phyloP scores from a whole-genome alignment of 2,797 vertebrate genomes.

The Picus viridis region DNA sequence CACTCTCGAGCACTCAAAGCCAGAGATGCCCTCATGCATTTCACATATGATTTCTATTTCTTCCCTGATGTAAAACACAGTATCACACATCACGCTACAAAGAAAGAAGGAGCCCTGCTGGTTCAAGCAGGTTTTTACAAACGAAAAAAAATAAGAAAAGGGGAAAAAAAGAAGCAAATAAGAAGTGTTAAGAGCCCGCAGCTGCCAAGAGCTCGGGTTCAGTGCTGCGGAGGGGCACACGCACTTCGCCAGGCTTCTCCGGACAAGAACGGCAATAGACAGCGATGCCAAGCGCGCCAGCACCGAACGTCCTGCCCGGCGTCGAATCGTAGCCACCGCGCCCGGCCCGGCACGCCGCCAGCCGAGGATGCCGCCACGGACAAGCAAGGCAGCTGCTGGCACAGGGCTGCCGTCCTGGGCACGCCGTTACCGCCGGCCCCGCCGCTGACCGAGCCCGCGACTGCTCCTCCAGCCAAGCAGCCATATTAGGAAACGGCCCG shows the following conservation, averaged over 20 bases:
- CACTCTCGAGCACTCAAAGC: neutral
- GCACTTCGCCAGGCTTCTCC: conserved; percentile 29
- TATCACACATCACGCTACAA: conserved; percentile 65
- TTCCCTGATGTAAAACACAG: conserved; percentile 66
- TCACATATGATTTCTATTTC: conserved; percentile 72
- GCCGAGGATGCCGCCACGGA: neutral
- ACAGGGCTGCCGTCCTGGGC: too few relatives aligned
- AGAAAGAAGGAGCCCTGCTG: conserved; percentile 67
- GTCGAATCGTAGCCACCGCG: neutral
- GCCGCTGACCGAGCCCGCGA: neutral
- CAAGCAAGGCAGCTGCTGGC: neutral
- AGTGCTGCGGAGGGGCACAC: conserved; percentile 36
- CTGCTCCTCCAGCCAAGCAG: conserved; percentile 30
- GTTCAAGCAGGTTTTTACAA: conserved; percentile 57
- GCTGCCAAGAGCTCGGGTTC: conserved; percentile 65
- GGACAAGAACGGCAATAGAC: conserved; percentile 70
- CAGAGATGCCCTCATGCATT: conserved; percentile 25
- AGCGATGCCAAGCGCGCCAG: conserved; percentile 1
- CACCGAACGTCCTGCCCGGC: neutral
- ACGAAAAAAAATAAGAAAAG: neutral
- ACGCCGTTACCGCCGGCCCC: neutral
- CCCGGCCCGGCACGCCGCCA: neutral
- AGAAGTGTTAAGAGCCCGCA: conserved; percentile 39
- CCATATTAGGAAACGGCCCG: conserved; percentile 74
- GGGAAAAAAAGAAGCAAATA: neutral